Evolutionary conservation across 2,888 invertebrate species (phyloP), one percentile per base, ranked within the genome.

Genomic region (Caenorhabditis sinica): DNA sequence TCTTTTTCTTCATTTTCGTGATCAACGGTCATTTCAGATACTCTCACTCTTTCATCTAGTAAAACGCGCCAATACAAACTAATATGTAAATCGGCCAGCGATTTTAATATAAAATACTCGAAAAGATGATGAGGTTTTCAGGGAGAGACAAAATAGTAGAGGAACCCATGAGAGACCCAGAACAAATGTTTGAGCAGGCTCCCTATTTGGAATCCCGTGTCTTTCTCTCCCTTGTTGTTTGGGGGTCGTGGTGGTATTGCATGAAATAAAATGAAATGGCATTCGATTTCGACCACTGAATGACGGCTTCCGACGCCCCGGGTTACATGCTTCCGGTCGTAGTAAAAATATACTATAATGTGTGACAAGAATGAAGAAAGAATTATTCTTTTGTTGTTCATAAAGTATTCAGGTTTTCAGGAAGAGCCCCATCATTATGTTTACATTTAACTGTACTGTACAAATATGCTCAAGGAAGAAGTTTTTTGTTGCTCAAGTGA

Each of bases 101-200:
- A 79, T 79, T 79, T 79, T 79, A 79, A 79, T 79, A 72, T 72
- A 79, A 79, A 79, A 79, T 79, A 79, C 79, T 79, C 79, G 71
- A 72, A 79, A 56, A 72, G 79, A 65, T 71, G 77, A 77, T 77
- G 77, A 79, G 63, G 71, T 58, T 68, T 68, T 68, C 58, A 68
- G 49, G 60, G 60, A 45, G 60, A 58, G 33, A 2, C 9, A 45
- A 71, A 65, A 79, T 33, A 65, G 71, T 56, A 45, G 33, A 25
- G 1, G 51, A 49, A 25, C 45, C 25, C 13, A 11, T 5, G 6
- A 58, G 71, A 79, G 72, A 79, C 56, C 65, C 65, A 79, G 79
- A 71, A 56, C 40, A 79, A 71, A 65, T 79, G 79, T 79, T 79
- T 79, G 79, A 79, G 79, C 79, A 79, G 77, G 77, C 77, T 60